Percentiles rank a stretch among this genome's conserved stretches.
phyloP scores from a whole-genome alignment of 2,888 invertebrate genomes.

The Napeogenes inachia region DNA sequence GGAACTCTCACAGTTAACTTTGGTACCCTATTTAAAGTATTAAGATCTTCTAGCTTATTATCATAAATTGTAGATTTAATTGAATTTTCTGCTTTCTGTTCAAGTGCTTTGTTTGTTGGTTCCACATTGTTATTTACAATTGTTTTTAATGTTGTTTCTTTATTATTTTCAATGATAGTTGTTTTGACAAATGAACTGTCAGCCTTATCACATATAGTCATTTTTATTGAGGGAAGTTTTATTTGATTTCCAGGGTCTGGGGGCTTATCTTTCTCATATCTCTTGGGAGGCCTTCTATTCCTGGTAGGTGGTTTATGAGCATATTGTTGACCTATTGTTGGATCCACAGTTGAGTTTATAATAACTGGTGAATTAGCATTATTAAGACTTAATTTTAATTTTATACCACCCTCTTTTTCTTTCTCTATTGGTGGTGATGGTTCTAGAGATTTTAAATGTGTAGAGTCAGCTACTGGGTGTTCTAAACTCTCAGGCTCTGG shows the following conservation, averaged over 20 bases:
- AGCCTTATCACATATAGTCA: conserved; percentile 73
- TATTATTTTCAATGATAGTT: conserved; percentile 63
- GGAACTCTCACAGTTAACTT: conserved; percentile 83
- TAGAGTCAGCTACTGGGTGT: conserved; percentile 36
- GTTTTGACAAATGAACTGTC: conserved; percentile 71
- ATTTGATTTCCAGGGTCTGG: conserved; percentile 38
- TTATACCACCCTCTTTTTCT: conserved; percentile 68
- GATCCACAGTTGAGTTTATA: conserved; percentile 73
- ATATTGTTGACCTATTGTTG: conserved; percentile 60
- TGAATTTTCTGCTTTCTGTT: conserved; percentile 57
- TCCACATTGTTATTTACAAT: conserved; percentile 65
- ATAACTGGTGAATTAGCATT: conserved; percentile 72
- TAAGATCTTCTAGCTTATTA: conserved; percentile 64
- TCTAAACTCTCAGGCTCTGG: conserved; percentile 45
- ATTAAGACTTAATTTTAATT: conserved; percentile 68
- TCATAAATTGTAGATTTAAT: conserved; percentile 72
- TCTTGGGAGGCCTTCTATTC: conserved; percentile 62
- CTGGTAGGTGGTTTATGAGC: conserved; percentile 61
- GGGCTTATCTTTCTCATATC: conserved; percentile 57
- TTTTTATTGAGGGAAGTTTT: conserved; percentile 66
- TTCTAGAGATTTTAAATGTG: conserved; percentile 37
- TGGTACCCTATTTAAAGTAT: conserved; percentile 78
- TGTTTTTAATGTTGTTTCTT: conserved; percentile 59
- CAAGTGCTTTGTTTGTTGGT: conserved; percentile 40
- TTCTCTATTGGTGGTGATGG: conserved; percentile 45